These are phyloP conservation scores for Epicauta chinensis DNA, from an alignment of 1,140 invertebrate genomes.

Conservation along the genomic window DNA sequence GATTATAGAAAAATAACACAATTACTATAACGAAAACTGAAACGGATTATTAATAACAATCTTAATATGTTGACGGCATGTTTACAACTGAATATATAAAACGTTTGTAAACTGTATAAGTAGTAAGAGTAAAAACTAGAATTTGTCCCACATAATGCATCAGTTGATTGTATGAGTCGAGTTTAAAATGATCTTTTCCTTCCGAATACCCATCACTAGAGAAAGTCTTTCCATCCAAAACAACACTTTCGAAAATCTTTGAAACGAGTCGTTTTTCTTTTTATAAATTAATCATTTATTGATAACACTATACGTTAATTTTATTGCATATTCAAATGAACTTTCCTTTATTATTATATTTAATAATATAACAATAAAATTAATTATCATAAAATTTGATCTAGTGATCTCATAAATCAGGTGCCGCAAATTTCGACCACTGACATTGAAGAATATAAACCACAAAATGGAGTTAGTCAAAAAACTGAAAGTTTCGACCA, in stretches of 20 bases:
- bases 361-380: not conserved
- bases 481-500: too few species aligned
- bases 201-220: conserved; percentile 12
- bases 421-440: too few species aligned
- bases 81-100: too few species aligned
- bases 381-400: not conserved
- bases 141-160: conserved; percentile 16
- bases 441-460: too few species aligned
- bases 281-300: not conserved
- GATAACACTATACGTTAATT: not conserved
- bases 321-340: not conserved
- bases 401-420: too few species aligned
- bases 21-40: too few species aligned
- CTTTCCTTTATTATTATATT: not conserved
- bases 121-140: conserved; percentile 15
- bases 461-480: too few species aligned
- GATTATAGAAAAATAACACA: too few species aligned
- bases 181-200: conserved; percentile 11
- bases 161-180: conserved; percentile 12
- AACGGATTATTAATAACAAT: too few species aligned
- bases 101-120: conserved; percentile 9
- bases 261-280: conserved; percentile 1
- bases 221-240: conserved; percentile 4
- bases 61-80: too few species aligned
- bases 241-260: conserved; percentile 12